These are phyloP conservation scores for Nomada ruficornis DNA, from an alignment of 2,888 invertebrate species.

Conservation along the genomic window DNA sequence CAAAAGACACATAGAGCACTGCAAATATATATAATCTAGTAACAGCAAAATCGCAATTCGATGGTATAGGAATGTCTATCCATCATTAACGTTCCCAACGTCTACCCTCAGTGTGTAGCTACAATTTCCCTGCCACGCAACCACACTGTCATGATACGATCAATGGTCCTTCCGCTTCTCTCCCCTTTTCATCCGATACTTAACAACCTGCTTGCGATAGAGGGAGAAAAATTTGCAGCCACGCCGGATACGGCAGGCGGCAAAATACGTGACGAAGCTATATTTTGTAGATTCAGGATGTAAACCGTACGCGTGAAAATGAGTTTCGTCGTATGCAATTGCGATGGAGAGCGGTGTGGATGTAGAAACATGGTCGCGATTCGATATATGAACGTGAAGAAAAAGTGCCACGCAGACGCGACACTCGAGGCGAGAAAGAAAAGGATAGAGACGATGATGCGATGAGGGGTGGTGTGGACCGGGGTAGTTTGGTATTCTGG, in stretches of 20 bases:
- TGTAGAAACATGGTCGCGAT: conserved; percentile 64
- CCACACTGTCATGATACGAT: neutral
- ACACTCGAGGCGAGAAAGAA: conserved; percentile 6
- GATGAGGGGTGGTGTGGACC: conserved; percentile 29
- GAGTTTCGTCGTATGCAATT: conserved; percentile 74
- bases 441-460: conserved; percentile 51
- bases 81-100: no score
- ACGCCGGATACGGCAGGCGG: conserved; percentile 6
- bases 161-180: neutral
- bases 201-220: conserved; percentile 7
- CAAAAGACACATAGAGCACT: no score
- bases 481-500: conserved; percentile 76
- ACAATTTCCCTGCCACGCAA: neutral
- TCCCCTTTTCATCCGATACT: neutral
- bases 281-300: conserved; percentile 74
- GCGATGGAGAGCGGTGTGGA: conserved; percentile 45
- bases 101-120: neutral
- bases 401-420: conserved; percentile 58
- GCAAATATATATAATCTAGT: no score
- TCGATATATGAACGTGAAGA: conserved; percentile 70
- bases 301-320: conserved; percentile 72
- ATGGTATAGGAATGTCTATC: no score
- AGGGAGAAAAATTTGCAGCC: conserved; percentile 28
- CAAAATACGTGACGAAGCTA: conserved; percentile 35
- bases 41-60: no score